phyloP scores from a whole-genome alignment of 2,113 vertebrate species.

The Amazona guildingii region DNA sequence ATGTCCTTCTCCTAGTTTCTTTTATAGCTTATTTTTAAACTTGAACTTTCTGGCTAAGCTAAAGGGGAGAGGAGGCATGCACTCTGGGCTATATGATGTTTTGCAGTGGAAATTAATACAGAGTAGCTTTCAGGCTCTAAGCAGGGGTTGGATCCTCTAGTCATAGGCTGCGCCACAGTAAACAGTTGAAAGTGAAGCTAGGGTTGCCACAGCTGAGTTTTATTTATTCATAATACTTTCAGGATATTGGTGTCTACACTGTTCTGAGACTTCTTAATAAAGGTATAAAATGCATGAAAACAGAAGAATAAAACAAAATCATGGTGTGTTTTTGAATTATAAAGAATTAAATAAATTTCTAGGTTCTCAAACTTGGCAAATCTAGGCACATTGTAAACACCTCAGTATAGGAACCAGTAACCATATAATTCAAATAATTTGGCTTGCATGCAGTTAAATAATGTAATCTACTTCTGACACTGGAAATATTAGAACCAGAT shows the following conservation, averaged over 20 bases:
- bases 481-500: neutral
- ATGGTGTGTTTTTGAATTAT: neutral
- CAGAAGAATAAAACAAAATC: neutral
- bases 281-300: neutral
- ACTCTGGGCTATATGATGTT: neutral
- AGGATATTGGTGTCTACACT: neutral
- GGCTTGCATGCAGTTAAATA: neutral
- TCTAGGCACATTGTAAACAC: neutral
- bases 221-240: neutral
- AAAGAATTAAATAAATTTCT: neutral
- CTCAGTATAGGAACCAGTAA: neutral
- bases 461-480: neutral
- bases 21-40: neutral
- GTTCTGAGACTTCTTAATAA: neutral
- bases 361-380: neutral
- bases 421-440: neutral
- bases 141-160: neutral
- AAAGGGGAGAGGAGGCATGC: neutral
- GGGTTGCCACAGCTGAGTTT: neutral
- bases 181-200: neutral
- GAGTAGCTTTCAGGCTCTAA: neutral
- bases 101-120: constrained; percentile 13
- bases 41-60: neutral
- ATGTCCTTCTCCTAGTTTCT: neutral
- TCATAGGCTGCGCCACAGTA: neutral